These are phyloP conservation scores for Cantharis flavilabris DNA, from an alignment of 2,888 invertebrate species.

Conservation along the genomic window DNA sequence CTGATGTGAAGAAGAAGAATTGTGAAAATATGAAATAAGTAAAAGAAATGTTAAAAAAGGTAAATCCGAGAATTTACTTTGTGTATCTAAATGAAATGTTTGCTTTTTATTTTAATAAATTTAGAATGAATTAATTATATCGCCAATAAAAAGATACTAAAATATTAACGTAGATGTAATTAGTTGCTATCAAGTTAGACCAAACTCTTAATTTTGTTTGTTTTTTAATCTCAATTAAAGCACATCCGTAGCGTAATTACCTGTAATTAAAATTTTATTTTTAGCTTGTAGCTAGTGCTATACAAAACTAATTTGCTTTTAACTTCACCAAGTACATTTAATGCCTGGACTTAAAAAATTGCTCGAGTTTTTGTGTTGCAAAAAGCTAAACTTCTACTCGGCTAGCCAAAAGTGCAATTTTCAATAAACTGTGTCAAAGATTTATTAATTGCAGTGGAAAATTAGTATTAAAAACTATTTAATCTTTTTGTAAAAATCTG, in stretches of 20 bases:
- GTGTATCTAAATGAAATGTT: too few relatives aligned
- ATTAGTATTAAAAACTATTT: not conserved
- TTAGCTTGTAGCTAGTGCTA: not conserved
- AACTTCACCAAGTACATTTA: not conserved
- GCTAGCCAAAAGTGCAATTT: not conserved
- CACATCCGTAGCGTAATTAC: not conserved
- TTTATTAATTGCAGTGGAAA: not conserved
- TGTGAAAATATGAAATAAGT: too few relatives aligned
- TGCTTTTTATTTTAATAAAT: too few relatives aligned
- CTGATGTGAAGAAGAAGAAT: too few relatives aligned
- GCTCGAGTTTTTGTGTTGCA: not conserved
- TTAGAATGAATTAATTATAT: too few relatives aligned
- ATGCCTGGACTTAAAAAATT: not conserved
- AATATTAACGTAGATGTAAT: not conserved
- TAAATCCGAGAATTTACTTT: too few relatives aligned
- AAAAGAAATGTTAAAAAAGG: too few relatives aligned
- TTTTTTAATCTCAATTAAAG: not conserved
- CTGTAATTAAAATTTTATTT: not conserved
- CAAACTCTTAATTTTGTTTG: not conserved
- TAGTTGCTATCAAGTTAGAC: not conserved
- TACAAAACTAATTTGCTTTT: not conserved
- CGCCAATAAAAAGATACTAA: not conserved
- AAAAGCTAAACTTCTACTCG: not conserved
- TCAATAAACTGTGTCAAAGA: not conserved
- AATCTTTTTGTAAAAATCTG: too few relatives aligned